Evolutionary conservation across 2,888 invertebrate genomes (phyloP).

Genomic region (Eumacrocentrus americanus): DNA sequence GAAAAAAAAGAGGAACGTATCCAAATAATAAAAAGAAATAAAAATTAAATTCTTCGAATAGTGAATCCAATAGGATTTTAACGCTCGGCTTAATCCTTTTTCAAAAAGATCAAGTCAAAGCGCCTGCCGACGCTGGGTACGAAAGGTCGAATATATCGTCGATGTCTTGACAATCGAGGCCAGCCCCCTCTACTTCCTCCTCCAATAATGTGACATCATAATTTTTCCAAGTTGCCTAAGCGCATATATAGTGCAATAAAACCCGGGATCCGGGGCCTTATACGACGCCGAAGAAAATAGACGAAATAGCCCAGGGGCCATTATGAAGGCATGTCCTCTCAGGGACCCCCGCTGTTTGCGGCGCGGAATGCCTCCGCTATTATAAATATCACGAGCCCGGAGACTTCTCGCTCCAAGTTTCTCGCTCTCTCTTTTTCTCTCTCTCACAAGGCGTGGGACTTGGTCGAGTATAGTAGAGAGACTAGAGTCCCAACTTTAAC

Average conservation of each 20-base stretch:
- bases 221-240: slow-evolving; percentile 25
- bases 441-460: slow-evolving; percentile 12
- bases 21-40: neutral
- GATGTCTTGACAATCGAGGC: slow-evolving; percentile 18
- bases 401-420: too few relatives aligned
- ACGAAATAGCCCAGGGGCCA: slow-evolving; percentile 44
- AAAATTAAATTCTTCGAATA: slow-evolving; percentile 4
- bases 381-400: slow-evolving; percentile 53
- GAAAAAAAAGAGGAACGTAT: neutral
- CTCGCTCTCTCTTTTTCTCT: too few relatives aligned
- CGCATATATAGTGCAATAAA: slow-evolving; percentile 31
- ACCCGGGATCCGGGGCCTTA: slow-evolving; percentile 11
- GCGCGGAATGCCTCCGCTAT: slow-evolving; percentile 50
- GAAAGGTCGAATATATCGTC: slow-evolving; percentile 19
- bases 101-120: slow-evolving; percentile 21
- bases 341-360: slow-evolving; percentile 51
- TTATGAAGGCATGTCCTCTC: slow-evolving; percentile 50
- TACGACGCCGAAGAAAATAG: slow-evolving; percentile 42
- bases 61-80: slow-evolving; percentile 18
- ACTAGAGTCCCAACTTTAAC: neutral
- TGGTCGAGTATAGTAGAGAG: too few relatives aligned
- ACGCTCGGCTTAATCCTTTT: slow-evolving; percentile 24
- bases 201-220: slow-evolving; percentile 27
- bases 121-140: slow-evolving; percentile 11
- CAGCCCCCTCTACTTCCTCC: neutral